phyloP scores from a whole-genome alignment of 1,140 invertebrate genomes.

The Drosophila kepulauana region DNA sequence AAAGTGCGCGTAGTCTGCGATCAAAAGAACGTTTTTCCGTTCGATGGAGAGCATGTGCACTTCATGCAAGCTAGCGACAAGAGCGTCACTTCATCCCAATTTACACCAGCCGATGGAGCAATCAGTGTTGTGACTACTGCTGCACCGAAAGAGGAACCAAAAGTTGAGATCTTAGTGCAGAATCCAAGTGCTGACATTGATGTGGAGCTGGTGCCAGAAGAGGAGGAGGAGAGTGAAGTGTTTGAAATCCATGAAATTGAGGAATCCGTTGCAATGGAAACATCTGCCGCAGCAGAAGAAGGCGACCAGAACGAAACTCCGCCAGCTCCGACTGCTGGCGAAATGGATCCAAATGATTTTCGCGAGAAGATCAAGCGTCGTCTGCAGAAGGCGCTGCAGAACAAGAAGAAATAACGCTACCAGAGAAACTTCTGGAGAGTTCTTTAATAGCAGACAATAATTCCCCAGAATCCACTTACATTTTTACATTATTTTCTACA shows the following conservation, averaged over 20 bases:
- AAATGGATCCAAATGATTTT: conserved; percentile 73
- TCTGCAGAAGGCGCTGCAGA: conserved; percentile 73
- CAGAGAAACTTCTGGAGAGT: background rate
- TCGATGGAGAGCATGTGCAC: conserved; percentile 78
- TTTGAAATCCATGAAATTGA: conserved; percentile 42
- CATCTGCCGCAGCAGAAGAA: background rate
- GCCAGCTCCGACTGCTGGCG: background rate
- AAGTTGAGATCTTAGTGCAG: conserved; percentile 41
- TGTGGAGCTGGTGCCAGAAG: background rate
- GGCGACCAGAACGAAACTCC: conserved; percentile 8
- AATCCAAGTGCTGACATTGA: conserved; percentile 6
- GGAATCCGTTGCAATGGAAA: conserved; percentile 8
- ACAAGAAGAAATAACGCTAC: conserved; percentile 72
- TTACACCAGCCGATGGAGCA: conserved; percentile 59
- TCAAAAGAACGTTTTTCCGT: conserved; percentile 77
- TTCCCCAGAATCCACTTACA: conserved; percentile 6
- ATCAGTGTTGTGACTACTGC: background rate
- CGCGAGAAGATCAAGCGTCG: conserved; percentile 81
- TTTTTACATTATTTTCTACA: conserved; percentile 13
- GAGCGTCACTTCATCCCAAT: conserved; percentile 75
- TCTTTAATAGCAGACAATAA: background rate
- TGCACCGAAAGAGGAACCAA: conserved; percentile 12
- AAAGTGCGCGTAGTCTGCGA: conserved; percentile 78
- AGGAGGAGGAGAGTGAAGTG: conserved; percentile 25
- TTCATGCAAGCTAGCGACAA: conserved; percentile 80